Evolutionary conservation across 2,888 invertebrate species (phyloP), one percentile per base, ranked within the genome.

Genomic region (Strigamia crassipes): DNA sequence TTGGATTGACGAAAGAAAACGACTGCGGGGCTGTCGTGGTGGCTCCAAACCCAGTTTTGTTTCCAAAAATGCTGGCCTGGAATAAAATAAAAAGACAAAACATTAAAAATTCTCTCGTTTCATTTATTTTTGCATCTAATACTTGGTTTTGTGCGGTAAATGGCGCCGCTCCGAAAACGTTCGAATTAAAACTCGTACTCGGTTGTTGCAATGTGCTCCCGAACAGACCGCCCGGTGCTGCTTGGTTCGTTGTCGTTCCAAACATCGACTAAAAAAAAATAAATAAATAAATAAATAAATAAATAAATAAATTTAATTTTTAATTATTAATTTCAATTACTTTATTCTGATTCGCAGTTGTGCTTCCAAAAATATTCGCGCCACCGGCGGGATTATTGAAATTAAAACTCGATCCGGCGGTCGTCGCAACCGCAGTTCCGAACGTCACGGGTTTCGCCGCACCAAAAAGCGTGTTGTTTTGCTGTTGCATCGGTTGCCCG

Each of bases 141-240:
- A 79, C 46, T 21, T 23, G 61, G 23, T 66, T 66, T 23, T n/a
- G 61, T 0, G 61, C 9, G 13, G 23, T 18, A 10, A 66, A 18
- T 0, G 46, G 41, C 27, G 78, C 46, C 15, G 51, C 46, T 27
- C 82, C 61, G 13, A 51, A 66, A 21, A 78, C 46, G 51, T 41
- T 82, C 27, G 78, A 82, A 51, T 23, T 66, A 41, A 73, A 80
- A 56, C 23, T 66, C n/a, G 27, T 21, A 9, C 18, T 10, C 27
- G 46, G 38, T 46, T 79, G 79, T 42, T 73, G 82, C 27, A 66
- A 21, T 2, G 21, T 78, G 18, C 41, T 86, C 15, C 90, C 90
- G 86, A 90, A 90, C 80, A 85, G 87, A 85, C 84, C 84, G 9
- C 85, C 89, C 8, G 87, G 86, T 61, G 87, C 81, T 8, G 85